These are phyloP conservation scores for Nemopilema nomurai DNA, from an alignment of 30 jellyfish, hydroid and myxozoan genomes.

Conservation along the genomic window DNA sequence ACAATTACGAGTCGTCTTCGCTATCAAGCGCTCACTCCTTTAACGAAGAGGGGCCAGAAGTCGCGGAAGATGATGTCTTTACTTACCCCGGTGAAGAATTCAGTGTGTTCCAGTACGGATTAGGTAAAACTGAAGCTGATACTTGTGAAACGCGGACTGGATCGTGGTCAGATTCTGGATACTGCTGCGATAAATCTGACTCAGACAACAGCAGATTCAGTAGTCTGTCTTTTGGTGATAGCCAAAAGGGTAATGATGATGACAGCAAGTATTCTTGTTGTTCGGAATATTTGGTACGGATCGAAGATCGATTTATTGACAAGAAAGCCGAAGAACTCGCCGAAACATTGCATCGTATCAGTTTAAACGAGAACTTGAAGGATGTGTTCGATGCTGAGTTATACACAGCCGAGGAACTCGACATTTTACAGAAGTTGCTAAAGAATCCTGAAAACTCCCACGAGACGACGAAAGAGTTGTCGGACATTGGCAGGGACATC, in stretches of 20 bases:
- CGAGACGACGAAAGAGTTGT: constrained; percentile 65
- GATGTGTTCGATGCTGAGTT: not conserved
- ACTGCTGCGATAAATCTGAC: constrained; percentile 55
- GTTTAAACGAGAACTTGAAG: not conserved
- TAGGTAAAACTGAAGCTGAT: not conserved
- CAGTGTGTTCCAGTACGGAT: not conserved
- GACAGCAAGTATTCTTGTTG: not conserved
- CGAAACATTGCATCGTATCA: not conserved
- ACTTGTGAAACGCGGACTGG: constrained; percentile 37
- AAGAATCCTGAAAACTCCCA: constrained; percentile 54
- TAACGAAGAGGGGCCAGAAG: not conserved
- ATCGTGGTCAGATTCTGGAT: constrained; percentile 72
- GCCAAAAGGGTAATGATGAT: not conserved
- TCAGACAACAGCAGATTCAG: constrained; percentile 62
- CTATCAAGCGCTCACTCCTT: not conserved
- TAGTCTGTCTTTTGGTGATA: constrained; percentile 56
- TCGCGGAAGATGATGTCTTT: not conserved
- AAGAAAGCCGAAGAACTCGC: not conserved
- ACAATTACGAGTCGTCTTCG: not conserved
- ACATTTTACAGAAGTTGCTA: constrained; percentile 15
- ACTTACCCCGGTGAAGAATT: not conserved
- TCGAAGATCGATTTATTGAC: not conserved
- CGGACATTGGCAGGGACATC: constrained; percentile 54
- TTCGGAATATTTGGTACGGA: not conserved
- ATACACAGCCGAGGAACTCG: constrained; percentile 34